Base-by-base conservation (phyloP, 2,797 vertebrate species). In the Sandelia bainsii region DNA sequence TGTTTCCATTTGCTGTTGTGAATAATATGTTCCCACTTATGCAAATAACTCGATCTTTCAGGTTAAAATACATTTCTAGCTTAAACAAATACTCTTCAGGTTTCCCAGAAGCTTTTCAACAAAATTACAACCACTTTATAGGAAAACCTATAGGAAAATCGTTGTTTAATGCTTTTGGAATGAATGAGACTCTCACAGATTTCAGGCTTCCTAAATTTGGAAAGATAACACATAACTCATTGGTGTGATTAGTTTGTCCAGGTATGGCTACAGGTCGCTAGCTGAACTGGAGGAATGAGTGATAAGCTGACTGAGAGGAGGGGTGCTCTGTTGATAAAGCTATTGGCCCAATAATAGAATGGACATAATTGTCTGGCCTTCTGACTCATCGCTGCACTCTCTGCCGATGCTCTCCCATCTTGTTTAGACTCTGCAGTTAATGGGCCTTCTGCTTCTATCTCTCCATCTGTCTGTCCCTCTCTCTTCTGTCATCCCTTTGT, bases 341-440 rank as follows among this genome's bases (percentile, higher is more conserved):
- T 74, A 67, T 83, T 67, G 72, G 78, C 60, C 73, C 85, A 83
- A 77, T 85, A 82, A 91, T 80, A 88, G 86, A 79, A 79, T 5
- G 44, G 58, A 75, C 75, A 80, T 83, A 82, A 90, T 90, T 88
- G 77, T 88, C 70, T 79, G 80, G 75, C 76, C 72, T 66, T 82
- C 76, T 89, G 84, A 91, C 79, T 91, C 90, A 90, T 83, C 84
- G 51, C 52, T 75, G 57, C 76, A 83, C 54, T 62, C 56, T 8
- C 69, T 62, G 78, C 64, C 69, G 62, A 58, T 66, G 64, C 79
- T 81, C 75, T 83, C 78, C 74, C 80, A 77, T 88, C 86, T 77
- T 84, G 77, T 84, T 87, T 82, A 83, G 83, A 73, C 63, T 48
- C 77, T 45, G 66, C 70, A 61, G 73, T 80, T 85, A 89, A 87